phyloP scores from a whole-genome alignment of 2,797 vertebrate species.

The Arnoldichthys spilopterus region DNA sequence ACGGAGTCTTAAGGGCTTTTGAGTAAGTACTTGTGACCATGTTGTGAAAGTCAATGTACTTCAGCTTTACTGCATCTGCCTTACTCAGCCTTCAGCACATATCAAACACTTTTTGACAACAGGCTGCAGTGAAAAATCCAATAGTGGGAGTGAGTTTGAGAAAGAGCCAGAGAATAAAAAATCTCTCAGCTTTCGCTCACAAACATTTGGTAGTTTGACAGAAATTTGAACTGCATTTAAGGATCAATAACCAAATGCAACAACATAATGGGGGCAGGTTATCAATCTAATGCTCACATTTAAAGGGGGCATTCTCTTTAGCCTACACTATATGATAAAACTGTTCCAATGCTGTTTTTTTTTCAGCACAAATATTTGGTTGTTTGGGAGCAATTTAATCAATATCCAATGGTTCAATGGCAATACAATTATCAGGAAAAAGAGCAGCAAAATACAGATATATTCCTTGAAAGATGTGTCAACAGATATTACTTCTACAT shows the following conservation, averaged over 20 bases:
- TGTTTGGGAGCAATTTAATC: neutral
- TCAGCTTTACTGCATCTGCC: neutral
- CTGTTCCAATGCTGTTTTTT: too few relatives aligned
- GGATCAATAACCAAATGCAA: neutral
- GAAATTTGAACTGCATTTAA: neutral
- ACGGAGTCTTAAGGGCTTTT: conserved; percentile 49
- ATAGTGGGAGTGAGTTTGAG: neutral
- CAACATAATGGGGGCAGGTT: neutral
- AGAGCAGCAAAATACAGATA: neutral
- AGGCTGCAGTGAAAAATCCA: conserved; percentile 1
- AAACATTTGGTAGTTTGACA: neutral
- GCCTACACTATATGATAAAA: too few relatives aligned
- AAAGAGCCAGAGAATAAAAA: too few relatives aligned
- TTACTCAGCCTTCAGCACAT: neutral
- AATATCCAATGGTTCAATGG: neutral
- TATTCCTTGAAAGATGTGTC: neutral
- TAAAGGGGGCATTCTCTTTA: too few relatives aligned
- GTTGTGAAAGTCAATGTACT: neutral
- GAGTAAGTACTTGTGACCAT: neutral
- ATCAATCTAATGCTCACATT: too few relatives aligned
- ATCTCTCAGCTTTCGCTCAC: neutral
- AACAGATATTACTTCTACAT: neutral
- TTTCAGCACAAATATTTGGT: neutral
- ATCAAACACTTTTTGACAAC: neutral
- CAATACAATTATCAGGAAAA: neutral